Evolutionary conservation across 2,797 vertebrate species (phyloP).

Genomic region (Australoheros facetus): DNA sequence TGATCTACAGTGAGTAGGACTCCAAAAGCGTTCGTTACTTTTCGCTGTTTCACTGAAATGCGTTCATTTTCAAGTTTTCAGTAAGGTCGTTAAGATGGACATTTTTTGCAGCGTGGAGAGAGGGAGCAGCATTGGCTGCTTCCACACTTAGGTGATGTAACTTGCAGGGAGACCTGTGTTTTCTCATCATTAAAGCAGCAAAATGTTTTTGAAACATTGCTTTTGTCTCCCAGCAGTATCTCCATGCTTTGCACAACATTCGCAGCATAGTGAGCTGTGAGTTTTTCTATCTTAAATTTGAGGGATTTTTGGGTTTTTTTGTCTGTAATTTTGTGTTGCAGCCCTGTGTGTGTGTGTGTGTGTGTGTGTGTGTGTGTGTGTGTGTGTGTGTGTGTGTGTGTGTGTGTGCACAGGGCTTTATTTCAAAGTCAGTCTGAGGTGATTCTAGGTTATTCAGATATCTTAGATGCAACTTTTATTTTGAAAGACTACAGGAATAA

Average conservation of each 20-base stretch:
- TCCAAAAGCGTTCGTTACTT: not conserved
- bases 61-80: not conserved
- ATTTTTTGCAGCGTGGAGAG: constrained; percentile 63
- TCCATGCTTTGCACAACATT: not conserved
- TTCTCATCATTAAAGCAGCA: constrained; percentile 1
- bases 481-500: not conserved
- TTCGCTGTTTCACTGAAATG: not conserved
- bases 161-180: constrained; percentile 25
- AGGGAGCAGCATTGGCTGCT: constrained; percentile 13
- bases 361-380: too few relatives aligned
- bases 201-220: not conserved
- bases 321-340: not conserved
- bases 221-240: not conserved
- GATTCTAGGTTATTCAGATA: not conserved
- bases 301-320: not conserved
- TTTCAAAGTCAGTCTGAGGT: not conserved
- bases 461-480: not conserved
- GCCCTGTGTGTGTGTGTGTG: not conserved
- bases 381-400: too few relatives aligned
- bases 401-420: too few relatives aligned
- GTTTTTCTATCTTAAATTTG: not conserved
- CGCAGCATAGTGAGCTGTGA: not conserved
- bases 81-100: not conserved
- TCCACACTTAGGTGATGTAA: constrained; percentile 34
- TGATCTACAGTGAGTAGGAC: not conserved